Evolutionary conservation across 2,113 vertebrate species (phyloP), one percentile per base, ranked within the genome.

Genomic region (Leptodactylus fuscus): DNA sequence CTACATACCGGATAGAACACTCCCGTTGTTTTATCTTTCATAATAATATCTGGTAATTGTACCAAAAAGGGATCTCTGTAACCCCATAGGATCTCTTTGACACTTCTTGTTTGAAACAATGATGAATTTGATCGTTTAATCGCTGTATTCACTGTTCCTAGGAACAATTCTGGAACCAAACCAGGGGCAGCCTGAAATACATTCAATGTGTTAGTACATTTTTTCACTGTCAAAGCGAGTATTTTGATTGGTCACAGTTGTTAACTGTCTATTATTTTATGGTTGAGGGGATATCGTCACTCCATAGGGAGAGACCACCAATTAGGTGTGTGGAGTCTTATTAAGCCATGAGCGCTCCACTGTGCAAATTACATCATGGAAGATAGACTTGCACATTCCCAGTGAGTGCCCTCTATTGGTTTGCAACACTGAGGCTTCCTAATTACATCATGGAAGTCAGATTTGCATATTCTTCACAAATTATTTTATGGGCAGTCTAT

Each of bases 71-170:
- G 95, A 87, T 98, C 97, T 0, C 0, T 60, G 86, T 99, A 99
- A 11, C 98, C 98, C 97, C 97, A 99, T 29, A 99, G 87, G 2
- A 99, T 0, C 81, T 99, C 97, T 55, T 83, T 95, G 80, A 99
- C 92, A 22, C 92, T 94, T 87, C 96, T 96, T 0, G 1, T 90
- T 87, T 98, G 96, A 87, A 98, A 96, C 83, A 99, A 90, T 0
- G 88, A 44, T 1, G 96, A 92, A 0, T 95, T 95, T 78, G 88
- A 94, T 0, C 4, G 0, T 7, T 91, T 92, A 27, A 98, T 93
- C 53, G 90, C 1, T 0, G 0, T 0, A 2, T 97, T 94, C 60
- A 97, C 48, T 0, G 94, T 0, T 0, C 90, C 0, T 0, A 91
- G 86, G 36, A 0, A 0, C 4, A 34, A 0, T 8, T 13, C 24